Percentiles rank a stretch among this genome's conserved stretches.
Conservation (phyloP, 1,140 invertebrate species). For the Drosophila setifemur region DNA sequence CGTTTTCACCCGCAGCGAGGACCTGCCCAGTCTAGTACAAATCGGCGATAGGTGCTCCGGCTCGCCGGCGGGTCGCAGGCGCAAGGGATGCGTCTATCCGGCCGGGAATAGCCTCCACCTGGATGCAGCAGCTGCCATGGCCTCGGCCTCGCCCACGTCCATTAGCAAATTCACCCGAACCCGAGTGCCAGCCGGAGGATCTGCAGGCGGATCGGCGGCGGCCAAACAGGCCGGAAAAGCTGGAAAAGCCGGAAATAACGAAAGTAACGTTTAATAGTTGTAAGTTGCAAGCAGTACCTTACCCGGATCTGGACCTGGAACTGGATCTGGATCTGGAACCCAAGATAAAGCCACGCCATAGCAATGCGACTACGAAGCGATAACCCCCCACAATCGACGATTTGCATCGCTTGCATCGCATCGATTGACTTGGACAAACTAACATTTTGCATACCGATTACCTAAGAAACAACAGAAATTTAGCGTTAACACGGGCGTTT, state of each 20-base stretch:
- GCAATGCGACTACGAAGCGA: slow-evolving; percentile 18
- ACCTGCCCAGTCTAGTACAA: slow-evolving; percentile 72
- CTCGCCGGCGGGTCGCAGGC: slow-evolving; percentile 51
- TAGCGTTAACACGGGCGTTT: slow-evolving; percentile 55
- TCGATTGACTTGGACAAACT: slow-evolving; percentile 16
- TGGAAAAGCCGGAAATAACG: slow-evolving; percentile 65
- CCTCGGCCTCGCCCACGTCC: slow-evolving; percentile 53
- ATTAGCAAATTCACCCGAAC: slow-evolving; percentile 71
- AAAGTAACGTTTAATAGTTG: slow-evolving; percentile 73
- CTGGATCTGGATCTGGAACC: slow-evolving; percentile 21
- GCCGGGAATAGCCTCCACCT: slow-evolving; percentile 54
- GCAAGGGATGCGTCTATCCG: slow-evolving; percentile 70
- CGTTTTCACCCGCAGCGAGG: slow-evolving; percentile 68
- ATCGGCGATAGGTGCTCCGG: slow-evolving; percentile 45
- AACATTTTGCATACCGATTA: slow-evolving; percentile 49
- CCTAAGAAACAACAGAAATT: slow-evolving; percentile 43
- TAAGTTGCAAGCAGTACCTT: slow-evolving; percentile 74
- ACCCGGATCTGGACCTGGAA: slow-evolving; percentile 18
- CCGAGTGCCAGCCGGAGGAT: slow-evolving; percentile 43
- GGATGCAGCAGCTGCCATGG: slow-evolving; percentile 39
- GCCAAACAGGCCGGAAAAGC: slow-evolving; percentile 16
- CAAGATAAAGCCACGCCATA: slow-evolving; percentile 11
- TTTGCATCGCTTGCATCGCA: slow-evolving; percentile 6
- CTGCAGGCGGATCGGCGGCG: slow-evolving; percentile 1
- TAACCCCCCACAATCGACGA: not conserved